phyloP scores from a whole-genome alignment of 2,113 vertebrate species.

The Sorex fumeus region DNA sequence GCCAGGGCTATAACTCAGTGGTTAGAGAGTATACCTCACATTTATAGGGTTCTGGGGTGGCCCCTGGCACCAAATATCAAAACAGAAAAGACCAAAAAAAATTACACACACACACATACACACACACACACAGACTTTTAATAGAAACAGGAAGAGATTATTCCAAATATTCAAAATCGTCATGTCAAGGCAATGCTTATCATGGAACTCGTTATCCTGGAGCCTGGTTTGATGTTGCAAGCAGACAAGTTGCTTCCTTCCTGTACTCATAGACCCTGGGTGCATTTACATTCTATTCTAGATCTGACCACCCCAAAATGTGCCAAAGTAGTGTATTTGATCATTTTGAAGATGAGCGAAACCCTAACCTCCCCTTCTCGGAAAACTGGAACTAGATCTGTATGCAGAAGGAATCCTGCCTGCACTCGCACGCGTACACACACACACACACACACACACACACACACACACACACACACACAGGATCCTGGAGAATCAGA shows the following conservation, averaged over 20 bases:
- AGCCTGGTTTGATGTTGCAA: not conserved
- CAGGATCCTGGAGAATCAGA: too few relatives aligned
- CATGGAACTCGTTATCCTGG: not conserved
- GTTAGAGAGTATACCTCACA: too few relatives aligned
- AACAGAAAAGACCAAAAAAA: too few relatives aligned
- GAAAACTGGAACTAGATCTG: too few relatives aligned
- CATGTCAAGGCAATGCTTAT: not conserved
- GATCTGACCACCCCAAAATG: not conserved
- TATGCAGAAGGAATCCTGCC: too few relatives aligned
- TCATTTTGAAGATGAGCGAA: not conserved
- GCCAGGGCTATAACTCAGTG: too few relatives aligned
- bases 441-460: too few relatives aligned
- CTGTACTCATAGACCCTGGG: not conserved
- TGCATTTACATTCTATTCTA: not conserved
- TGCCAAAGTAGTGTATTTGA: not conserved
- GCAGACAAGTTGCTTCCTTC: not conserved
- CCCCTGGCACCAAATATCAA: too few relatives aligned
- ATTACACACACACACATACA: not conserved
- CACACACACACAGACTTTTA: conserved; percentile 3
- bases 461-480: too few relatives aligned
- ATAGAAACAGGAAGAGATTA: not conserved
- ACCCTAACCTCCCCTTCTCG: too few relatives aligned
- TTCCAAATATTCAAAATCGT: not conserved
- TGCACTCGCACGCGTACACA: too few relatives aligned
- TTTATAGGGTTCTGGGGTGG: too few relatives aligned